phyloP scores from a whole-genome alignment of 1,140 invertebrate genomes.

The Globodera ellingtonae region DNA sequence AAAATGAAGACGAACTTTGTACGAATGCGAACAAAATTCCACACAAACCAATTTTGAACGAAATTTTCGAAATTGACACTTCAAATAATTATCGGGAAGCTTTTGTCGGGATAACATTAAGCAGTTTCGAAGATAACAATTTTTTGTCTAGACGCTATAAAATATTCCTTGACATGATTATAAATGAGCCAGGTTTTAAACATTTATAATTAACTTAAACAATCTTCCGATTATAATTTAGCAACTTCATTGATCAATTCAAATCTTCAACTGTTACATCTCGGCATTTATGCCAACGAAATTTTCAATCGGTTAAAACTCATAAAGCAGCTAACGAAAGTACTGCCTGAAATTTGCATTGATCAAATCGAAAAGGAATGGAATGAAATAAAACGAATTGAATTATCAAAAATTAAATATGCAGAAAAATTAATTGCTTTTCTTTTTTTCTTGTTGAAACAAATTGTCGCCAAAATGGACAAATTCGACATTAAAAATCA shows the following conservation, averaged over 20 bases:
- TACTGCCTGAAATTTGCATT: neutral
- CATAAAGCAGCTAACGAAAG: neutral
- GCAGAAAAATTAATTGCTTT: neutral
- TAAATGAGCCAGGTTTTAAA: neutral
- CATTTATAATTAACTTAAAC: neutral
- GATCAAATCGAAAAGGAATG: neutral
- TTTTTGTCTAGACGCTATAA: neutral
- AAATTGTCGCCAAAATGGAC: neutral
- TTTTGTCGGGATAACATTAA: neutral
- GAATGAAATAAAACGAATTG: neutral
- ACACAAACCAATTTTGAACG: too few relatives aligned
- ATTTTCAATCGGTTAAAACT: neutral
- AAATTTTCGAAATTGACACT: too few relatives aligned
- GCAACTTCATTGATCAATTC: neutral
- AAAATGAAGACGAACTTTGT: too few relatives aligned
- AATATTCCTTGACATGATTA: neutral
- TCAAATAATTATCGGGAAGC: neutral
- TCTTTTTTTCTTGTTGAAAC: neutral
- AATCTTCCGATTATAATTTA: too few relatives aligned
- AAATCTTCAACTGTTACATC: neutral
- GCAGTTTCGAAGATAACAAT: neutral
- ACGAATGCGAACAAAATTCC: too few relatives aligned
- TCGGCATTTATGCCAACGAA: constrained; percentile 2
- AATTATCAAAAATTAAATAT: neutral
- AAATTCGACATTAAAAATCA: neutral